Evolutionary conservation across 2,888 invertebrate genomes (phyloP), one percentile per base, ranked within the genome.

Genomic region (Aspidiotus rigidus): DNA sequence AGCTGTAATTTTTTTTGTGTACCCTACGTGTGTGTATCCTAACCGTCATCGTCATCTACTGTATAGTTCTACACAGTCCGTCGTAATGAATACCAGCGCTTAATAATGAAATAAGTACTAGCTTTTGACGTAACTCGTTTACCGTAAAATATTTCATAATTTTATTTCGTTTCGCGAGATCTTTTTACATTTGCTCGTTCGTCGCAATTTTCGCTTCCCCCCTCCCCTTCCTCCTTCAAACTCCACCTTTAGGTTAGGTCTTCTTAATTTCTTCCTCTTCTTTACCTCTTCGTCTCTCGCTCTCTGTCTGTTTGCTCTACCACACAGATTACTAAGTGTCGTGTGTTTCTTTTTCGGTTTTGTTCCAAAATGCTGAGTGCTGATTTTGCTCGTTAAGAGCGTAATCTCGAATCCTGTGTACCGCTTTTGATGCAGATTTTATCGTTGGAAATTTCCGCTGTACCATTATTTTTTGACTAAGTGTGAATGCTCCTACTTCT

Each of bases 41-140:
- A 49, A 13, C 11, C n/a, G 10, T 49, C 49, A 49, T 49, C 49
- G 49, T 49, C 10, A 49, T 49, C 49, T 49, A 28, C 28, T 28
- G 28, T 28, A 28, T 28, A 49, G 49, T 49, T 49, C n/a, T 49
- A 49, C 49, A 49, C 49, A n/a, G 49, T 49, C n/a, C 49, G 49
- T 49, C n/a, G 49, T 49, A 49, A 49, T 49, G 49, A 49, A 49
- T 49, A 49, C 49, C 49, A n/a, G 49, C 49, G 49, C 49, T 49
- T 49, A 49, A 49, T 49, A 49, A 49, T 49, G 17, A 17, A 53
- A 39, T 17, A 28, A 63, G 63, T 63, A 49, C 63, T 53, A 39
- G 63, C 53, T 63, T 63, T 63, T 63, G 53, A 63, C 53, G 63
- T 63, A n/a, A 44, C 53, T 63, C 63, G 63, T 63, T 63, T 63